Base-by-base conservation (phyloP, 2,888 invertebrate species). In the Sesia apiformis region DNA sequence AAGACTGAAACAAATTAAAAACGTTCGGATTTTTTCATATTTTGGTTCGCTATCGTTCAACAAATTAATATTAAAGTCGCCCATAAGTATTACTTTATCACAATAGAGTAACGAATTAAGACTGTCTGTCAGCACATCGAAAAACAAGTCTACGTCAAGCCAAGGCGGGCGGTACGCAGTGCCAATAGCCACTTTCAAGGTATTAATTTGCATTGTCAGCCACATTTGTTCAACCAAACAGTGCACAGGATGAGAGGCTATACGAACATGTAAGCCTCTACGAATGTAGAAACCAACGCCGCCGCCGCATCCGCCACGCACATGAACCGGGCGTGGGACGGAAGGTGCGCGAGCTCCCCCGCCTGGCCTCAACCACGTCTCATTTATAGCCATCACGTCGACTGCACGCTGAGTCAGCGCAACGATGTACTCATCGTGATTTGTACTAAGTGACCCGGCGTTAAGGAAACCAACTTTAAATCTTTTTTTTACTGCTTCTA, bases 81-180 rank as follows among this genome's bases (percentile, higher is more conserved):
- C 58, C 23, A 57, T 3, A 4, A 59, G 39, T 3, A 59, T 40
- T 5, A 56, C 49, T 23, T 55, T 40, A 42, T 59, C 57, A 43
- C 23, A 56, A 0, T 38, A 42, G 4, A 8, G 39, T 5, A 58
- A 50, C 6, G 53, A 51, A 3, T 40, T 3, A 6, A 57, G 38
- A 3, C 57, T 46, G 40, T 57, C 56, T n/a, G 53, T 57, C 2
- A 61, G 51, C 5, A 56, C 57, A 40, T 61, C 61, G n/a, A 63
- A 40, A 52, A 61, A 60, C 4, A 4, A 38, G 40, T 58, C 54
- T 4, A 56, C 8, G 39, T 58, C 53, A 1, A 57, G 38, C 59
- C 60, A 62, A 3, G 58, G 62, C 1, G 62, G 61, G 3, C 61
- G 58, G 46, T 64, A 64, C 0, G 60, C 58, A 3, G 62, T 64